Conservation (phyloP, 2,113 vertebrate genomes). For the Myrmecophaga tridactyla region DNA sequence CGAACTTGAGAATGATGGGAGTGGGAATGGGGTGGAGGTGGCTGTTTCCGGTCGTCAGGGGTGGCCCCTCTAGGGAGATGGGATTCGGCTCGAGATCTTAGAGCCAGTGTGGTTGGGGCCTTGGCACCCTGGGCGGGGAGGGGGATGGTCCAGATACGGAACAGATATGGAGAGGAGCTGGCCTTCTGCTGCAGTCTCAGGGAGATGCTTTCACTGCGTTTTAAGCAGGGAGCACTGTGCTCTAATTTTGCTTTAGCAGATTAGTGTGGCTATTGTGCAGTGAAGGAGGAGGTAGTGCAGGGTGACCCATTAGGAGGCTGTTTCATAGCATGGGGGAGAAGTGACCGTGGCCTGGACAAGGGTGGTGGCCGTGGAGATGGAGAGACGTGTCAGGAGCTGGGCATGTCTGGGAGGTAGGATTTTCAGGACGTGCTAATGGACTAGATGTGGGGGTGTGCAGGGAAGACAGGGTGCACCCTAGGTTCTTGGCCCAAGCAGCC, state of each 20-base stretch:
- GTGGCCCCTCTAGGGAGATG: not conserved
- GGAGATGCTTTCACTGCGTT: rapidly evolving
- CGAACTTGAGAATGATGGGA: not conserved
- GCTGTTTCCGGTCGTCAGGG: not conserved
- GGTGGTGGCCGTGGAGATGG: too few relatives aligned
- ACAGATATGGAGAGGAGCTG: rapidly evolving
- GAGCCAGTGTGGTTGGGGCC: not conserved
- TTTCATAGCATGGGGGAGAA: not conserved
- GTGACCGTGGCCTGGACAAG: rapidly evolving
- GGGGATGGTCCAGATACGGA: rapidly evolving
- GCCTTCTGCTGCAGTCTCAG: rapidly evolving
- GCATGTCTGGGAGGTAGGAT: not conserved
- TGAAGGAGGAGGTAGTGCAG: not conserved
- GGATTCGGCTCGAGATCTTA: not conserved
- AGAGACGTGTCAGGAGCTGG: not conserved
- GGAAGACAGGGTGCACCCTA: not conserved
- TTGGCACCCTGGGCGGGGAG: not conserved
- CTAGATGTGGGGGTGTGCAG: rapidly evolving
- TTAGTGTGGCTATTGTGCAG: not conserved
- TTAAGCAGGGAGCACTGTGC: not conserved
- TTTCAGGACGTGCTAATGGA: not conserved
- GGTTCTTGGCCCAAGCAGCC: not conserved
- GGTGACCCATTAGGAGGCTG: not conserved
- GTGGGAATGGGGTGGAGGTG: not conserved
- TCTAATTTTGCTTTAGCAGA: not conserved